Percentiles rank a stretch among this genome's conserved stretches.
phyloP scores from a whole-genome alignment of 2,888 invertebrate species.

The Creontiades dilutus region DNA sequence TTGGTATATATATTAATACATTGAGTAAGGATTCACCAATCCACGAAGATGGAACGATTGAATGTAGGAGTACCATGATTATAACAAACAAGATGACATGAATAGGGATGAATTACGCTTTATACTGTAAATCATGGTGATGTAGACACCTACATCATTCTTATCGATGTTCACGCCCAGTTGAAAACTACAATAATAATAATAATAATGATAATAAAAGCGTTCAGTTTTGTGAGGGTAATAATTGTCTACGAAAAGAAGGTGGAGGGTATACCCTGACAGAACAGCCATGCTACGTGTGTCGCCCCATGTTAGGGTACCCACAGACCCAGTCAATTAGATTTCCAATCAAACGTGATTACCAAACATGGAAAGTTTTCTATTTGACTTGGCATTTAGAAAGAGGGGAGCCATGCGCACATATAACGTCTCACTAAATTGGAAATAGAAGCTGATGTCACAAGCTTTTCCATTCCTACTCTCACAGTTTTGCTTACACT shows the following conservation, averaged over 20 bases:
- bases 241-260: not conserved
- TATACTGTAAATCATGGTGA: no score
- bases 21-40: no score
- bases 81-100: no score
- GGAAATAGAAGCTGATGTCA: not conserved
- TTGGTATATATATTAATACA: no score
- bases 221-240: no score
- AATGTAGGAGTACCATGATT: no score
- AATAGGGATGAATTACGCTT: no score
- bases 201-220: no score
- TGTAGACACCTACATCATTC: no score
- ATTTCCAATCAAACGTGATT: not conserved
- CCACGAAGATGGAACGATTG: no score
- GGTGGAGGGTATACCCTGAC: slow-evolving; percentile 35
- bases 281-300: not conserved
- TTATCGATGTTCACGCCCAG: no score
- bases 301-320: not conserved
- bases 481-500: not conserved
- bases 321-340: not conserved
- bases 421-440: not conserved
- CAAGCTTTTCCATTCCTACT: slow-evolving; percentile 6
- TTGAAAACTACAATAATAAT: no score
- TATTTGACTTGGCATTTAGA: not conserved
- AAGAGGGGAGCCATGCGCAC: slow-evolving; percentile 17
- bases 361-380: not conserved